Evolutionary conservation across 2,888 invertebrate species (phyloP), one percentile per base, ranked within the genome.

Genomic region (Lasioglossum oenotherae): DNA sequence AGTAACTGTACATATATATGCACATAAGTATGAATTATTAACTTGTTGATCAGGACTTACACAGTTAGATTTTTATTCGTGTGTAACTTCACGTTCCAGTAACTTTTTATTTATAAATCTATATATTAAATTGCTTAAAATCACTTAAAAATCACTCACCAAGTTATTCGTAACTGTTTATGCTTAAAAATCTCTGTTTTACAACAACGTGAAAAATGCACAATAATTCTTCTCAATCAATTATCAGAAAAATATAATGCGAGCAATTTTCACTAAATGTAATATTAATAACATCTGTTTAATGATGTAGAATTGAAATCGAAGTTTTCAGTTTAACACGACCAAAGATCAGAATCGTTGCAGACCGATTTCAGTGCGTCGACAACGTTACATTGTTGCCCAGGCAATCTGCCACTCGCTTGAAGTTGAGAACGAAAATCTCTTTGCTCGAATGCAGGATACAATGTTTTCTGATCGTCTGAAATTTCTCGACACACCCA

Each of bases 311-410:
- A 14, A 31, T 31, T n/a, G 8, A 38, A 69, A 44, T 31, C 8
- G n/a, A 35, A 35, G 14, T 72, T 5, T 16, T 16, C 27, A 31
- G 10, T 69, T 77, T 27, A 19, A 41, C 27, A 67, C 19, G 16
- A 23, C 27, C 5, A 19, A 10, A 10, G 10, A 27, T 6, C 38
- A 8, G 23, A 49, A 74, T 6, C 41, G 16, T 35, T 44, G 4
- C 44, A 35, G 57, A 57, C 14, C 14, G 12, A 41, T 41, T 44
- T 38, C 38, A 23, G n/a, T 14, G 46, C 3, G 23, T 44, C 23
- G 67, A 78, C 69, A 6, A 27, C 5, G 78, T 75, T 81, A 81
- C 75, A 81, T 78, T 86, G 81, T 86, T 69, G 76, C 27, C 35
- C 16, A n/a, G 31, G 31, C 31, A 74, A 74, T 49, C 67, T 73